phyloP scores from a whole-genome alignment of 2,797 vertebrate species.

The Pelochelys cantorii region DNA sequence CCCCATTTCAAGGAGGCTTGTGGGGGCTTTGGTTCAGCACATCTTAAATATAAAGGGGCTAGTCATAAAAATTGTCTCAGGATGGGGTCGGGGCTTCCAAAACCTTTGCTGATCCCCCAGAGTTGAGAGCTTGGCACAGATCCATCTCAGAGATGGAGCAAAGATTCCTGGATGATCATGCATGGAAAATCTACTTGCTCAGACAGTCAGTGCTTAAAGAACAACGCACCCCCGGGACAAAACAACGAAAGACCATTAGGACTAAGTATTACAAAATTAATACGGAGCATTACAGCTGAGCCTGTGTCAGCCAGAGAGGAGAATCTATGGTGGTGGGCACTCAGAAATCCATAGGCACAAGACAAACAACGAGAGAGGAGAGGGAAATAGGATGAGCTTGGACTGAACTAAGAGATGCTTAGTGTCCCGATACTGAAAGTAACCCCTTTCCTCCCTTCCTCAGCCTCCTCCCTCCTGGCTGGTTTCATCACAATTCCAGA shows the following conservation, averaged over 20 bases:
- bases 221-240: background rate
- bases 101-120: background rate
- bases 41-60: background rate
- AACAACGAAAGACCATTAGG: background rate
- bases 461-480: constrained; percentile 55
- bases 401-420: background rate
- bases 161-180: fast-evolving
- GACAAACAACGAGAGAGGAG: fast-evolving
- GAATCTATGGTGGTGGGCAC: fast-evolving
- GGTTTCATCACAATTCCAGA: constrained; percentile 76
- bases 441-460: background rate
- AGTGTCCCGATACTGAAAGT: constrained; percentile 24
- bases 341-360: background rate
- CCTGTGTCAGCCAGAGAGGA: background rate
- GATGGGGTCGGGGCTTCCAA: background rate
- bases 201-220: background rate
- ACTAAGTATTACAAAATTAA: background rate
- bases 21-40: background rate
- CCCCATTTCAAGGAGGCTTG: background rate
- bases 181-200: background rate
- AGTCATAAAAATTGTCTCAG: background rate
- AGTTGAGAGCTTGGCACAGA: background rate
- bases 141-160: background rate
- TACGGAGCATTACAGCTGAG: background rate
- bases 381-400: constrained; percentile 10